Base-by-base conservation (phyloP, 2,888 invertebrate genomes). In the Napeogenes sylphis region DNA sequence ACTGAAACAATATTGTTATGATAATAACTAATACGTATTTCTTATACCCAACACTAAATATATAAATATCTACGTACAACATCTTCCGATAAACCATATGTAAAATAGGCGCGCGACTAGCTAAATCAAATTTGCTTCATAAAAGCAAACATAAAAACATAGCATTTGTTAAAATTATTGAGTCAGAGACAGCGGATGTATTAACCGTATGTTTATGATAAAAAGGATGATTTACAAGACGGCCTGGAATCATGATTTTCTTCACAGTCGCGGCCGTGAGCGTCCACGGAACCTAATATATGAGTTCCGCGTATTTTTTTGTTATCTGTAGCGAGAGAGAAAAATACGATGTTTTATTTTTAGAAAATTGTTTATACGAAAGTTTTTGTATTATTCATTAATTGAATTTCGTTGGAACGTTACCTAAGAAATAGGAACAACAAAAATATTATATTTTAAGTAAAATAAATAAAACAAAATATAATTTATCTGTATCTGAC, bases 171-270 rank as follows among this genome's bases (percentile, higher is more conserved):
- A 68, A 66, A 64, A 66, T 68, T 65, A 68, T 71, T 68, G 64
- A 70, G 65, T 70, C 66, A 60, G 67, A 66, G 61, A 64, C 64
- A 62, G 62, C 61, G 63, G 65, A 67, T 70, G 67, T 71, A 70
- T 68, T 67, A 70, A 64, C 65, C 60, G 61, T 62, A 64, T 71
- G 70, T 72, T 73, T 73, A 69, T 71, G 68, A 68, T 73, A 69
- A 68, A 66, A 67, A 64, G 60, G 35, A 70, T 72, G 70, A 75
- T 75, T 71, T 75, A 73, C 68, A 70, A 60, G 58, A 59, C 59
- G 64, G 64, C 62, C 63, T 67, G 64, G 66, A 67, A 70, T 70
- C 69, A 68, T 68, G 67, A 71, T 67, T 61, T 61, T 56, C 54
- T 54, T 46, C 59, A 58, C 63, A 59, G 30, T 35, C 56, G 59